Evolutionary conservation across 2,113 vertebrate genomes (phyloP).

Genomic region (Columbina picui): DNA sequence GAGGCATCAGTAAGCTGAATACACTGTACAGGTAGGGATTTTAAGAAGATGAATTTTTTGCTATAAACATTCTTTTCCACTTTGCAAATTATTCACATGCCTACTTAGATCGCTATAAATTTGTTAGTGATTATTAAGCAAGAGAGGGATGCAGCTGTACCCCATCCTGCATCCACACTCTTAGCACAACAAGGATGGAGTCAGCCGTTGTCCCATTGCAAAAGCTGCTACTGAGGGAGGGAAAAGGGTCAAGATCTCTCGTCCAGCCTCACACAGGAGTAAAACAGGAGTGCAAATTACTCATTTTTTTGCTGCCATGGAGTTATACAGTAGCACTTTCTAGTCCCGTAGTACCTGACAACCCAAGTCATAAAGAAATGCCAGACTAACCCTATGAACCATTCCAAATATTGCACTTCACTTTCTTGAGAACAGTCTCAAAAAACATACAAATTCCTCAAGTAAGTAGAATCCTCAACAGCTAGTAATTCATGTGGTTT

Average conservation of each 20-base stretch:
- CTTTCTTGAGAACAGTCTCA: neutral
- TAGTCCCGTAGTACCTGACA: neutral
- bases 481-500: neutral
- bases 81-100: neutral
- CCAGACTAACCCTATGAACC: neutral
- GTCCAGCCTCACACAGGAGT: neutral
- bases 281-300: neutral
- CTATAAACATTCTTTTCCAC: neutral
- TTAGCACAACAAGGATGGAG: neutral
- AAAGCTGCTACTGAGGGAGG: neutral
- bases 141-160: conserved; percentile 6
- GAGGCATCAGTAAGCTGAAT: neutral
- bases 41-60: conserved; percentile 10
- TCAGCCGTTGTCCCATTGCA: neutral
- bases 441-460: neutral
- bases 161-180: neutral
- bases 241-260: neutral
- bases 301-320: neutral
- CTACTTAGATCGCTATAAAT: neutral
- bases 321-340: neutral
- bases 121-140: neutral
- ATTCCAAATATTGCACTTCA: neutral
- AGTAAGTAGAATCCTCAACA: neutral
- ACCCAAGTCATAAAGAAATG: neutral
- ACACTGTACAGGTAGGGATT: neutral